Conservation (phyloP, 2,113 vertebrate species). For the Dipodomys merriami region DNA sequence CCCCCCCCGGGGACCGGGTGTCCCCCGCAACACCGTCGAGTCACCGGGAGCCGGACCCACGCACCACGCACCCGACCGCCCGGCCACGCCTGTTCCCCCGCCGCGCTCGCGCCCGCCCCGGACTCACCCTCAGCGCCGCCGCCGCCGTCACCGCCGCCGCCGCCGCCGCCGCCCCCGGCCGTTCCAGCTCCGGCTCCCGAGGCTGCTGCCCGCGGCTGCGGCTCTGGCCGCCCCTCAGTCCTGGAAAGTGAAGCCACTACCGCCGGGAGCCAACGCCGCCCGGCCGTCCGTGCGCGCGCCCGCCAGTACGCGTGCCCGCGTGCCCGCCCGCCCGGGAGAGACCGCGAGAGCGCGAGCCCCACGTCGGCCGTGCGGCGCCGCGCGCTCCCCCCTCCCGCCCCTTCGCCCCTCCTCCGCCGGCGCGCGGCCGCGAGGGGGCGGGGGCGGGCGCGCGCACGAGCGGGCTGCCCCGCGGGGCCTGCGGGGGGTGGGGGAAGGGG, state of each 20-base stretch:
- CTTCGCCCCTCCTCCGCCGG: conserved; percentile 51
- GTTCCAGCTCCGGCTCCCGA: conserved; percentile 65
- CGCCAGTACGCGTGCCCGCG: conserved; percentile 64
- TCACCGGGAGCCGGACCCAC: conserved; percentile 63
- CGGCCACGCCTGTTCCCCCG: conserved; percentile 68
- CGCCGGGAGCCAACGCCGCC: conserved; percentile 67
- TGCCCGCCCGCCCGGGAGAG: conserved; percentile 72
- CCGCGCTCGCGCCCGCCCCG: conserved; percentile 51
- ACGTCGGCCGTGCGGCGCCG: conserved; percentile 60
- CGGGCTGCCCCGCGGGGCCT: neutral
- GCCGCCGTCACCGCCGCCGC: conserved; percentile 58
- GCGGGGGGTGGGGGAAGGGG: neutral
- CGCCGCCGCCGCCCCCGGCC: conserved; percentile 63
- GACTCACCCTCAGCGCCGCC: conserved; percentile 69
- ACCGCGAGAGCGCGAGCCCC: conserved; percentile 73
- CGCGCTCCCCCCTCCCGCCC: neutral
- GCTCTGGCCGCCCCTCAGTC: conserved; percentile 75
- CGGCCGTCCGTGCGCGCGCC: conserved; percentile 74
- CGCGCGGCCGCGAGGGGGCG: conserved; percentile 55
- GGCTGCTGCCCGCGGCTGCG: conserved; percentile 55
- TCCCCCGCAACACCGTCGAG: conserved; percentile 59
- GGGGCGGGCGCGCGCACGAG: conserved; percentile 51
- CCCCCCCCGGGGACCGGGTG: neutral
- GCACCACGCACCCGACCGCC: conserved; percentile 67
- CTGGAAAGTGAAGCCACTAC: conserved; percentile 79